phyloP scores from a whole-genome alignment of 2,888 invertebrate genomes.

The Hylaea fasciaria region DNA sequence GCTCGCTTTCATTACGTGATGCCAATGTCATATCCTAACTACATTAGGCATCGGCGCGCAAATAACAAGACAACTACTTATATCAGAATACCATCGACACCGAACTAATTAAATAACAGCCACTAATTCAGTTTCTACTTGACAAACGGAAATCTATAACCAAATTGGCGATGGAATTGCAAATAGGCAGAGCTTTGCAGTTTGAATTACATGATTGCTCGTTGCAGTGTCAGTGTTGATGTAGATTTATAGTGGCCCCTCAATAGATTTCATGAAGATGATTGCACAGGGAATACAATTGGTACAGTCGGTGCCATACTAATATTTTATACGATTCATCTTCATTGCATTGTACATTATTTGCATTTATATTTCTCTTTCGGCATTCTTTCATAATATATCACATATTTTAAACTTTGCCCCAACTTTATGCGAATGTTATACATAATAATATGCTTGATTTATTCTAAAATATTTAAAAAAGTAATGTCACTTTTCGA shows the following conservation, averaged over 20 bases:
- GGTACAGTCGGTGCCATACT: constrained; percentile 47
- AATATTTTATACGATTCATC: constrained; percentile 40
- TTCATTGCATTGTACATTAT: background rate
- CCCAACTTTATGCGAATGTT: too few species aligned
- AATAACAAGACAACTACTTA: constrained; percentile 16
- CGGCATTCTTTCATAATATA: too few species aligned
- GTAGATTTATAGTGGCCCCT: constrained; percentile 72
- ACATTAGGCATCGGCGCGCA: constrained; percentile 22
- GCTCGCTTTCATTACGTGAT: constrained; percentile 65
- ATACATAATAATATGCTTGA: too few species aligned
- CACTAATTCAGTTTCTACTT: constrained; percentile 53
- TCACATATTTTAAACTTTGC: too few species aligned
- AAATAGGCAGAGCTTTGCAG: constrained; percentile 68
- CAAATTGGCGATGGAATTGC: constrained; percentile 69
- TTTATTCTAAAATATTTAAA: too few species aligned
- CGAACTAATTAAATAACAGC: constrained; percentile 60
- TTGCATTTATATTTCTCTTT: background rate
- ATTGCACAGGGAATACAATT: constrained; percentile 57
- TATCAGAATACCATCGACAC: constrained; percentile 20
- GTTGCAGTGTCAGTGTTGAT: constrained; percentile 73
- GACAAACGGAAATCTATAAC: constrained; percentile 53
- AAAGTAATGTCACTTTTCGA: too few species aligned
- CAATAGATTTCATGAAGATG: constrained; percentile 61
- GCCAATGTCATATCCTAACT: constrained; percentile 51
- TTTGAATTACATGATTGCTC: constrained; percentile 77